Evolutionary conservation across 2,113 vertebrate genomes (phyloP), one percentile per base, ranked within the genome.

Genomic region (Oreotrochilus melanogaster): DNA sequence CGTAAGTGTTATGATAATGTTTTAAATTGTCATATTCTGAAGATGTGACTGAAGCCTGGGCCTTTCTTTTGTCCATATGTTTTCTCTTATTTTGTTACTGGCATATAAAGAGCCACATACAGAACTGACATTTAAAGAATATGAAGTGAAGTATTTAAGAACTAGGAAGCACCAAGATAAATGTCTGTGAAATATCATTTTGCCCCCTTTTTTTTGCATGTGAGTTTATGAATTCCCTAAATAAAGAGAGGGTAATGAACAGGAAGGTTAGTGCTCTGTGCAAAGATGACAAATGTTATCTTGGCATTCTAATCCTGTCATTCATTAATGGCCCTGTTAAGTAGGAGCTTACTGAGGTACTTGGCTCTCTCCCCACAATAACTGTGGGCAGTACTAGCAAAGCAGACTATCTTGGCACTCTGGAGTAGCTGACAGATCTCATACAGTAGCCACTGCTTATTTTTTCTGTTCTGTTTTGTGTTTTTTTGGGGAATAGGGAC

Each of bases 1-100:
- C 86, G 99, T 99, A 97, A 99, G 98, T 97, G 33, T 85, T 88
- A 11, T 28, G 27, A 88, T 64, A 87, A 60, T 45, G 17, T 67
- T 60, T 84, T 74, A 51, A 73, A 75, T 65, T 16, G 14, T 18
- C 37, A 37, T 37, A 37, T 37, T 37, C 35, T 37, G 35, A 37
- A 37, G 35, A 37, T 37, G 35, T 37, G 35, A 37, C 35, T 37
- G 35, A 37, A 37, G 35, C 35, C 35, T 37, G 35, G 35, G 35
- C 35, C 35, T 37, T 37, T 37, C 35, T 37, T 35, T 35, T 35
- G 35, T 35, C 35, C 35, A 37, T 37, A 37, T 37, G 35, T 37
- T 37, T 10, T 37, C 35, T 37, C 35, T 37, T 37, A 37, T 37
- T 37, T 37, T 37, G 35, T 37, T 37, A 37, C 35, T 37, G 35